Percentiles rank a stretch among this genome's conserved stretches.
phyloP scores from a whole-genome alignment of 2,113 vertebrate genomes.

The Rhinolophus sinicus region DNA sequence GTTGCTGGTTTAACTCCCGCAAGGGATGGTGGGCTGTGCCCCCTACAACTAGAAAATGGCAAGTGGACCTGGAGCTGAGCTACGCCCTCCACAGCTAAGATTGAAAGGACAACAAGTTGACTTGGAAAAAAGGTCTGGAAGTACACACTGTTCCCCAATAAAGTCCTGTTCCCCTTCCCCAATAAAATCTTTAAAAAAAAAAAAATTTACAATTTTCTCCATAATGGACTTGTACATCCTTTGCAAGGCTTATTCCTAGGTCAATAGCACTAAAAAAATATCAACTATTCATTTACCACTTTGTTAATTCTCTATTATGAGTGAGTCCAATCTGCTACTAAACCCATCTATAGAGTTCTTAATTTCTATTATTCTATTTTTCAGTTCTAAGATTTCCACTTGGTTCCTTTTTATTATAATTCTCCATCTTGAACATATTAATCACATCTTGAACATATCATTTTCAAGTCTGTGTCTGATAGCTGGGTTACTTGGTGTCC shows the following conservation, averaged over 20 bases:
- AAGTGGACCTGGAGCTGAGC: too few species aligned
- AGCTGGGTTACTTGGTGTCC: neutral
- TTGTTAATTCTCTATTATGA: neutral
- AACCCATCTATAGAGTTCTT: neutral
- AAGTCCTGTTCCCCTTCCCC: too few species aligned
- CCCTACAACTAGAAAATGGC: too few species aligned
- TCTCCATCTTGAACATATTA: neutral
- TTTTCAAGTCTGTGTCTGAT: neutral
- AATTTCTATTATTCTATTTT: slow-evolving; percentile 6
- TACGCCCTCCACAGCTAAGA: too few species aligned
- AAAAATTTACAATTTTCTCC: neutral
- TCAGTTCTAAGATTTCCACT: neutral
- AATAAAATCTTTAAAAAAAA: too few species aligned
- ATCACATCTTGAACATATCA: neutral
- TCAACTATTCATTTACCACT: neutral
- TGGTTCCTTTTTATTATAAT: neutral
- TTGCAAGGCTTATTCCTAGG: neutral
- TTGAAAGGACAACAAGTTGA: too few species aligned
- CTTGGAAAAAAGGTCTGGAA: too few species aligned
- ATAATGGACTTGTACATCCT: neutral
- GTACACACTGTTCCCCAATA: too few species aligned
- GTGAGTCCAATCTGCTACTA: neutral
- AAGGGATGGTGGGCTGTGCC: too few species aligned
- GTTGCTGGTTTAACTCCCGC: too few species aligned
- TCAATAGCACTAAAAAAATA: neutral